Conservation (phyloP, 1,140 invertebrate genomes). For the Agraylea sexmaculata region DNA sequence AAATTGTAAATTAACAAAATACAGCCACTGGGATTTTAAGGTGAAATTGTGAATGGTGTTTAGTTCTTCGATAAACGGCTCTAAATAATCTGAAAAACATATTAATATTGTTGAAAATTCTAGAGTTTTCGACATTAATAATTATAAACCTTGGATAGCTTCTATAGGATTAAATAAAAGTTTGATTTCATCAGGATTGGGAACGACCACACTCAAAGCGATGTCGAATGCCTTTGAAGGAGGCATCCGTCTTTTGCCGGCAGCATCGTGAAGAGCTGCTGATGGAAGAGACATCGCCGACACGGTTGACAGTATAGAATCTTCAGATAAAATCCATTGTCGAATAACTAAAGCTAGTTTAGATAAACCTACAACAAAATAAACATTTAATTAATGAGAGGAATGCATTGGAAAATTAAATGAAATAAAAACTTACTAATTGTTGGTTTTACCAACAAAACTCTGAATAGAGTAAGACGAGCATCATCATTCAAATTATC, state of each 20-base stretch:
- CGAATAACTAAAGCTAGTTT: conserved; percentile 24
- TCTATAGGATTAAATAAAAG: conserved; percentile 28
- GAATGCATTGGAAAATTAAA: too few species aligned
- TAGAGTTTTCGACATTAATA: too few species aligned
- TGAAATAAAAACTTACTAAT: too few species aligned
- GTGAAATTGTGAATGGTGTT: conserved; percentile 58
- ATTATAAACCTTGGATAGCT: conserved; percentile 28
- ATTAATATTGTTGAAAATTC: too few species aligned
- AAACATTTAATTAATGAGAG: background rate
- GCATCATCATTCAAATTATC: too few species aligned
- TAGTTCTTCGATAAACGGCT: conserved; percentile 57
- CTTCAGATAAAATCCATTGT: conserved; percentile 29
- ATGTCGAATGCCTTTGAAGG: conserved; percentile 28
- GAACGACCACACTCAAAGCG: conserved; percentile 33
- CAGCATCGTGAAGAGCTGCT: conserved; percentile 23
- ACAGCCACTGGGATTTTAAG: conserved; percentile 79
- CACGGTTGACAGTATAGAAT: conserved; percentile 25
- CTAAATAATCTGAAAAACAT: conserved; percentile 58
- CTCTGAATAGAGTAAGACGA: too few species aligned
- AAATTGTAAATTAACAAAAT: conserved; percentile 66
- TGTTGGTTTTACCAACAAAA: too few species aligned
- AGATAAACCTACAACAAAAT: conserved; percentile 20
- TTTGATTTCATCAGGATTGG: conserved; percentile 25
- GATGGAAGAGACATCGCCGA: conserved; percentile 16
- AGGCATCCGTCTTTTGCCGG: conserved; percentile 28